These are phyloP conservation scores for Chrysolina oricalcia DNA, from an alignment of 2,888 invertebrate species.

Conservation along the genomic window DNA sequence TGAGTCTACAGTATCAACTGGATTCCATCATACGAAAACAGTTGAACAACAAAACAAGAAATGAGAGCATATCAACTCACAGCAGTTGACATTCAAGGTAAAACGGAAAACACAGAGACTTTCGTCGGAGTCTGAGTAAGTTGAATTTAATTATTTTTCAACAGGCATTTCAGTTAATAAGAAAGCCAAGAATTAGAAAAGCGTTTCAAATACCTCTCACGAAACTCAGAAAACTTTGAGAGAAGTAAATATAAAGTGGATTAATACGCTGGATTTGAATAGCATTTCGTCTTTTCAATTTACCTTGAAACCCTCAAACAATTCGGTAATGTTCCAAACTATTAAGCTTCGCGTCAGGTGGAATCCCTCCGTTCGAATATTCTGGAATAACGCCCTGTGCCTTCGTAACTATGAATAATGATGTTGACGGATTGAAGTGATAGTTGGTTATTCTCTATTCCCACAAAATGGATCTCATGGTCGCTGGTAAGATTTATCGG, in stretches of 20 bases:
- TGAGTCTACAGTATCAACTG: no score
- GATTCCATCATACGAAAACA: no score
- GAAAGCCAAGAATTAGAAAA: constrained; percentile 39
- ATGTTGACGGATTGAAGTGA: no score
- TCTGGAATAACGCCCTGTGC: not conserved
- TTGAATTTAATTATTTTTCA: constrained; percentile 41
- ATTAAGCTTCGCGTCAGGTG: not conserved
- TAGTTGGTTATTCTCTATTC: no score
- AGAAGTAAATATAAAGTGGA: constrained; percentile 46
- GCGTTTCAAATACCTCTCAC: constrained; percentile 25
- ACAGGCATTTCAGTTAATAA: constrained; percentile 37
- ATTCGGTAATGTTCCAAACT: not conserved
- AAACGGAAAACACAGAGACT: constrained; percentile 25
- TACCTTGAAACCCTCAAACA: constrained; percentile 16
- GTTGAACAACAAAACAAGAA: no score
- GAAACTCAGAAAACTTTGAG: constrained; percentile 34
- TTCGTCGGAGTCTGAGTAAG: constrained; percentile 32
- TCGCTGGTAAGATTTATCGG: no score
- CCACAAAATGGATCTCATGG: no score
- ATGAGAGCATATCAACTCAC: no score
- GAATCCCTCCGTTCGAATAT: not conserved
- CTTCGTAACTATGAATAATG: not conserved
- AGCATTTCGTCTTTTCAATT: constrained; percentile 47
- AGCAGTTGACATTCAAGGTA: not conserved
- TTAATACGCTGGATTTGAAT: constrained; percentile 46